These are phyloP conservation scores for Microplitis deprimator DNA, from an alignment of 2,888 invertebrate species.

Conservation along the genomic window DNA sequence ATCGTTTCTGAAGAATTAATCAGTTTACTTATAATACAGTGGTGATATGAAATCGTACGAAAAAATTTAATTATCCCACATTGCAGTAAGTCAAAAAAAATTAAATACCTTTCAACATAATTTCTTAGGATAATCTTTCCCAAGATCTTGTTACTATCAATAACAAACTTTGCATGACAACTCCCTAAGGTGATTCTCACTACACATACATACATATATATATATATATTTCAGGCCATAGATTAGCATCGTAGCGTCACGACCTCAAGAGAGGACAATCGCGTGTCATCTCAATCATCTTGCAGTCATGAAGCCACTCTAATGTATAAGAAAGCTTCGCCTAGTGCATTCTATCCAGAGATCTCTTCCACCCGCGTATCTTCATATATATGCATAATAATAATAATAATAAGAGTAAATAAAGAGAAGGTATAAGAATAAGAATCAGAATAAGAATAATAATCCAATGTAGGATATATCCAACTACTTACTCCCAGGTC, in stretches of 20 bases:
- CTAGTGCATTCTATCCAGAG: background rate
- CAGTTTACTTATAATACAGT: no score
- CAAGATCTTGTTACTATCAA: constrained; percentile 31
- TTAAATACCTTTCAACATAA: constrained; percentile 8
- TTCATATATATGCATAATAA: background rate
- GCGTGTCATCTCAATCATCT: constrained; percentile 50
- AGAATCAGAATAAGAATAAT: background rate
- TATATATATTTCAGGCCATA: constrained; percentile 13
- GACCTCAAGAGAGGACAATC: constrained; percentile 43
- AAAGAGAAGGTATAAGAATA: constrained; percentile 4
- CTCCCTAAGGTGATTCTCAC: constrained; percentile 31
- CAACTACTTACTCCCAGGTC: background rate
- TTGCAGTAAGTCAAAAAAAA: background rate
- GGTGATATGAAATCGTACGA: no score
- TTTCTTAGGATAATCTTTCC: constrained; percentile 15
- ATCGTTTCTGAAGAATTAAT: no score
- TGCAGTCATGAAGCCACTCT: constrained; percentile 16
- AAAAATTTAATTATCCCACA: background rate
- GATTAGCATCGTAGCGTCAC: constrained; percentile 17
- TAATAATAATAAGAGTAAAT: background rate
- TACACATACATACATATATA: background rate
- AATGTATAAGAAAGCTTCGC: background rate
- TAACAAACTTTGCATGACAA: constrained; percentile 29
- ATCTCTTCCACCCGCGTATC: constrained; percentile 8
- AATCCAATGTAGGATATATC: background rate